Evolutionary conservation across 2,888 invertebrate species (phyloP), one percentile per base, ranked within the genome.

Genomic region (Platycheirus rosarum): DNA sequence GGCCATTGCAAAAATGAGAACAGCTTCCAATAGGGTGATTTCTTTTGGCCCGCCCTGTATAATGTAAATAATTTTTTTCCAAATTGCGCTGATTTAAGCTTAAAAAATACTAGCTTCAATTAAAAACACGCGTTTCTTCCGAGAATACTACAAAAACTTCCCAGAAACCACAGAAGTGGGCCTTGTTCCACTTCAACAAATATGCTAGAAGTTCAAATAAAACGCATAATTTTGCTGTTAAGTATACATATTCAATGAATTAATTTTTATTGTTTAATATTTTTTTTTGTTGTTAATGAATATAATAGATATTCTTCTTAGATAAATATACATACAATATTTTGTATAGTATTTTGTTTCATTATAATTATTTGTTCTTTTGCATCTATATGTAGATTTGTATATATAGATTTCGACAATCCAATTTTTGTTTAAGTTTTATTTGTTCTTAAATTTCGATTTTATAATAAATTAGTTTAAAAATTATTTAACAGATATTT

Each of bases 321-420:
- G 46, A 80, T 80, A 80, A 80, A 80, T 80, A 75, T 70, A 80
- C 80, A 80, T 53, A 70, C 75, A 70, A 49, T 74, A 65, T 70
- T n/a, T 68, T 80, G 80, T 80, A 80, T 80, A 80, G 76, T 75
- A 42, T 53, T 55, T 63, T 44, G 60, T 60, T 26, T 14, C 23
- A 2, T 49, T 29, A 13, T 53, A 14, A n/a, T 55, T 48, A 66
- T 11, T 18, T 51, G 57, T 37, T 57, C 4, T 69, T 62, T 40
- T 69, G 42, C 18, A 55, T 48, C 48, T 63, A 46, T 55, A 70
- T 80, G 66, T 75, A 75, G 57, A 79, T 69, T 80, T 80, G 57
- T 80, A 75, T 80, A 75, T 80, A 75, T 80, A 80, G 75, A 76
- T 53, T 70, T 66, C 26, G 75, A 57, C 62, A 51, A 66, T 75